phyloP scores from a whole-genome alignment of 2,113 vertebrate genomes.

The Dasyprocta punctata region DNA sequence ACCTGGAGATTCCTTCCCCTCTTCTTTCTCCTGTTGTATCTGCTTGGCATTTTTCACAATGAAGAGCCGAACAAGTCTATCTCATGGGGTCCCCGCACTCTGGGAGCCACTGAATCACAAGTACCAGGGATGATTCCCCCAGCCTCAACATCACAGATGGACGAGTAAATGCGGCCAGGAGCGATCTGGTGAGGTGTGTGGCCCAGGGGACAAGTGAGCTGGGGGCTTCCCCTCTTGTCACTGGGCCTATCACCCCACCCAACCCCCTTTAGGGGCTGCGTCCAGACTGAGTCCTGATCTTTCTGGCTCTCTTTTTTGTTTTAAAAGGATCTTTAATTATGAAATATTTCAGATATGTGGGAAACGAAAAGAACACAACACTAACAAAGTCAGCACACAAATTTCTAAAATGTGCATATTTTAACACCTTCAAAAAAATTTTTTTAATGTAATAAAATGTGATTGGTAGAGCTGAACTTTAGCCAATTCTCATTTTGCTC shows the following conservation, averaged over 20 bases:
- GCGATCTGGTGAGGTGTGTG: rapidly evolving
- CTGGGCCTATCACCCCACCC: neutral
- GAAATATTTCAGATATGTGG: neutral
- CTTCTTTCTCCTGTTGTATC: neutral
- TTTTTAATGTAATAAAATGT: neutral
- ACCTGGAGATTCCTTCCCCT: no score
- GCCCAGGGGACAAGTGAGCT: neutral
- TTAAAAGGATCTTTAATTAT: neutral
- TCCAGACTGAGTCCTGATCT: neutral
- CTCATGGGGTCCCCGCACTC: neutral
- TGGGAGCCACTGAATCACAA: neutral
- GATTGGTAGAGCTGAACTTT: neutral
- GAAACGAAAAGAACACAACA: neutral
- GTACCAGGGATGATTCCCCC: neutral
- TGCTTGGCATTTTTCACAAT: neutral
- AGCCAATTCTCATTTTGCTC: neutral
- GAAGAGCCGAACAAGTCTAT: neutral
- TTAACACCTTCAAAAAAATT: neutral
- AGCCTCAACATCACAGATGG: neutral
- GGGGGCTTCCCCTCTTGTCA: neutral
- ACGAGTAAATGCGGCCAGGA: neutral
- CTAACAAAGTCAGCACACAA: neutral
- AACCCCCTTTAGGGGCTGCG: neutral
- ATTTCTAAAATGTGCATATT: neutral
- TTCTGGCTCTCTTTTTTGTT: neutral